Evolutionary conservation across 1,140 invertebrate genomes (phyloP).

Genomic region (Lycorma delicatula): DNA sequence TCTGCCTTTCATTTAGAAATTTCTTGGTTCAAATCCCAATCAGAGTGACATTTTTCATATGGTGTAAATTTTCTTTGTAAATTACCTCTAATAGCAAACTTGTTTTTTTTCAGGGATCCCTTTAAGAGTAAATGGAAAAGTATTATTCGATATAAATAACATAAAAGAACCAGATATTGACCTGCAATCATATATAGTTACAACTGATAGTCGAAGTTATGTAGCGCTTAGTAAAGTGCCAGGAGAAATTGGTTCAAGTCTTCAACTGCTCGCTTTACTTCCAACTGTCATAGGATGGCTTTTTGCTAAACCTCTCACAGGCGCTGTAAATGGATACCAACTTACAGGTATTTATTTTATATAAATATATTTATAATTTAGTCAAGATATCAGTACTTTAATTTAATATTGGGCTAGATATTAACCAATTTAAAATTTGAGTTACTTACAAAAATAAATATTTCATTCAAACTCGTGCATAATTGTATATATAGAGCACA

Average conservation of each 20-base stretch:
- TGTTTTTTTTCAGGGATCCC: constrained; percentile 52
- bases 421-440: too few species aligned
- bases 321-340: constrained; percentile 78
- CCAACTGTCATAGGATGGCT: constrained; percentile 82
- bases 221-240: constrained; percentile 79
- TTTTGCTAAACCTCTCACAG: constrained; percentile 69
- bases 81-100: background rate
- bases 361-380: too few species aligned
- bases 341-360: constrained; percentile 50
- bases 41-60: too few species aligned
- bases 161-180: constrained; percentile 63
- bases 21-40: background rate
- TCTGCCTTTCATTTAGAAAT: too few species aligned
- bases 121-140: constrained; percentile 74
- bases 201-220: constrained; percentile 79
- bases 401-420: too few species aligned
- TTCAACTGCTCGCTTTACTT: constrained; percentile 70
- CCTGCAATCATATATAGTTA: constrained; percentile 86
- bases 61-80: too few species aligned
- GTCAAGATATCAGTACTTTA: too few species aligned
- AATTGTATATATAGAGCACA: too few species aligned
- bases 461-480: too few species aligned
- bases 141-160: constrained; percentile 71
- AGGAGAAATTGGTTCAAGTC: constrained; percentile 57
- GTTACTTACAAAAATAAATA: too few species aligned